Percentiles rank a stretch among this genome's conserved stretches.
These are phyloP conservation scores for Sinohyriopsis cumingii DNA, from an alignment of 2,888 invertebrate species.

Conservation along the genomic window DNA sequence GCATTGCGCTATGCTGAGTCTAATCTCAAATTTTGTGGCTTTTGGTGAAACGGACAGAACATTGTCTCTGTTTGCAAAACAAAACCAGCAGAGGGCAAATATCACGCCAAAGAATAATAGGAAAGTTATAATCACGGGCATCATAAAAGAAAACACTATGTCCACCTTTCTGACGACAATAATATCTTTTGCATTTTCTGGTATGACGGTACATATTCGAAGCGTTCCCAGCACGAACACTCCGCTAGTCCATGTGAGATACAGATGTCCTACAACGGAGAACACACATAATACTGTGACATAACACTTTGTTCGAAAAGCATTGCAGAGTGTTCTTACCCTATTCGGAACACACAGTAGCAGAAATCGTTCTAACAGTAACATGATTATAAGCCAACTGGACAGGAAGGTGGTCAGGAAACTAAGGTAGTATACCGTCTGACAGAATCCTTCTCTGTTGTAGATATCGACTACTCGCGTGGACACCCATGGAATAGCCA, in stretches of 20 bases:
- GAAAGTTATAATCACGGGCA: slow-evolving; percentile 36
- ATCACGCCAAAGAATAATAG: slow-evolving; percentile 7
- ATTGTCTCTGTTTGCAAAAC: neutral
- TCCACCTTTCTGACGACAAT: slow-evolving; percentile 52
- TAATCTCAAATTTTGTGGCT: too few relatives aligned
- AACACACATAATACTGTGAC: slow-evolving; percentile 36
- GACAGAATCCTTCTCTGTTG: slow-evolving; percentile 45
- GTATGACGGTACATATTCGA: slow-evolving; percentile 45
- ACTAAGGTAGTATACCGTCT: slow-evolving; percentile 42
- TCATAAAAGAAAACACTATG: slow-evolving; percentile 44
- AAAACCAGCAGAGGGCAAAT: neutral
- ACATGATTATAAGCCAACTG: slow-evolving; percentile 40
- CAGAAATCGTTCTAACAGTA: slow-evolving; percentile 31
- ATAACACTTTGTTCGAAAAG: slow-evolving; percentile 42
- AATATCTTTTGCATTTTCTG: slow-evolving; percentile 48
- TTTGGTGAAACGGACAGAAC: too few relatives aligned
- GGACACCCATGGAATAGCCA: slow-evolving; percentile 44
- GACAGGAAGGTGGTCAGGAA: slow-evolving; percentile 41
- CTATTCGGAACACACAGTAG: slow-evolving; percentile 22
- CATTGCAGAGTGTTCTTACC: slow-evolving; percentile 27
- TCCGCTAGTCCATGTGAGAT: slow-evolving; percentile 47
- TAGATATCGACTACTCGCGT: slow-evolving; percentile 35
- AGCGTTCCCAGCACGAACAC: slow-evolving; percentile 17
- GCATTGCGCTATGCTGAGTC: too few relatives aligned
- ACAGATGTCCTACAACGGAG: slow-evolving; percentile 42